These are phyloP conservation scores for Parascotia fuliginaria DNA, from an alignment of 2,888 invertebrate species.

Conservation along the genomic window DNA sequence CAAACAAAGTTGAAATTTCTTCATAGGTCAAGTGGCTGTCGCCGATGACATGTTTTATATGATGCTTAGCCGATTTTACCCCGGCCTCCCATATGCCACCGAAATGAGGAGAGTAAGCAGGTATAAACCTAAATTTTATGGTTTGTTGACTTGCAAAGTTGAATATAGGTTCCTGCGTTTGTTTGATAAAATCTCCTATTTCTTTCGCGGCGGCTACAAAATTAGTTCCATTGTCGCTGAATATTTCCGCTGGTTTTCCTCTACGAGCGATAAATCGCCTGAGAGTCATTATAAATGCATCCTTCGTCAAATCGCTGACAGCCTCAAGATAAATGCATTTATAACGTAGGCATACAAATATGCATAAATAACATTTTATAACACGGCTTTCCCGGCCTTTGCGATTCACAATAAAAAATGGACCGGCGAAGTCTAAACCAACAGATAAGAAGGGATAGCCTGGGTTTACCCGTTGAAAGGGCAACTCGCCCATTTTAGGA, in stretches of 20 bases:
- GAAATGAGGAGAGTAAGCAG: background rate
- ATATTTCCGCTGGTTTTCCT: conserved; percentile 1
- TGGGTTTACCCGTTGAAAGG: too few species aligned
- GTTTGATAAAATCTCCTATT: background rate
- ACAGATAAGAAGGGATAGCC: too few species aligned
- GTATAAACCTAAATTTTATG: background rate
- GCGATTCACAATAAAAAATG: background rate
- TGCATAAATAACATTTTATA: background rate
- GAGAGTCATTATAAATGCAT: background rate
- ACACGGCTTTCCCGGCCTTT: background rate
- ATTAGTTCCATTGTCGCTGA: conserved; percentile 1
- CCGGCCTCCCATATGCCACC: background rate
- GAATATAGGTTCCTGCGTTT: background rate
- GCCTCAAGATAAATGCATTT: conserved; percentile 2
- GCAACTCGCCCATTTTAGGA: too few species aligned
- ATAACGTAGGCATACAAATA: background rate
- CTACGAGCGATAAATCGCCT: conserved; percentile 1
- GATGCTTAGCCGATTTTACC: background rate
- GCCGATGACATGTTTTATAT: background rate
- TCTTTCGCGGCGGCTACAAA: background rate
- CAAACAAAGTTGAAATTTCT: background rate
- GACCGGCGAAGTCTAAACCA: background rate
- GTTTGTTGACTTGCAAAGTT: background rate
- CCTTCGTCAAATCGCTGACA: background rate
- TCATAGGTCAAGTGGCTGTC: background rate